A percentile compares a stretch with the other conserved stretches of the same genome.
phyloP scores from a whole-genome alignment of 2,888 invertebrate species.

The Mycogona germanica region DNA sequence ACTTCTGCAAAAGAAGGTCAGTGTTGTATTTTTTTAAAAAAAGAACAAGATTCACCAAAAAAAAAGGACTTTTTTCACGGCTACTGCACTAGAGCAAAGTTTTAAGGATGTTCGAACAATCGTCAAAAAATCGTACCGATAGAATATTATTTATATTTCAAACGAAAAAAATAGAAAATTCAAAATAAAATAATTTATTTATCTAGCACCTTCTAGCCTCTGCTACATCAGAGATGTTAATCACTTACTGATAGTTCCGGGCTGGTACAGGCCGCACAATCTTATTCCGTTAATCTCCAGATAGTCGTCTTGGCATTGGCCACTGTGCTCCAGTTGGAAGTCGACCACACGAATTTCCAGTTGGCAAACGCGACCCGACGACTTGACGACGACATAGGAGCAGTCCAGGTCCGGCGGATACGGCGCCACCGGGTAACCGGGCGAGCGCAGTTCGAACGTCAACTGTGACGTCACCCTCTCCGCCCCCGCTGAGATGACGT shows the following conservation, averaged over 20 bases:
- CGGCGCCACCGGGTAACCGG: neutral
- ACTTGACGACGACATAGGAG: neutral
- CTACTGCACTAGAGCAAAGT: too few relatives aligned
- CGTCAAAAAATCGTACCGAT: too few relatives aligned
- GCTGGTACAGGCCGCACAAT: neutral
- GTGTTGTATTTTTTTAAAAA: too few relatives aligned
- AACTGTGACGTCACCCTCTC: too few relatives aligned
- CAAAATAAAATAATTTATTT: neutral
- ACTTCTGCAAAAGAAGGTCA: neutral
- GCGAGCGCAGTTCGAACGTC: neutral
- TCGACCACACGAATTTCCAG: neutral
- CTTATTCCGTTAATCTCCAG: conserved; percentile 3
- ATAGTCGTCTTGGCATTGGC: neutral
- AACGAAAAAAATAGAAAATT: neutral
- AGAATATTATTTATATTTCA: too few relatives aligned
- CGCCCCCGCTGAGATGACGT: too few relatives aligned
- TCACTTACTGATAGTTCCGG: conserved; percentile 3
- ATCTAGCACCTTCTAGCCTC: too few relatives aligned
- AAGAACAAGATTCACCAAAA: neutral
- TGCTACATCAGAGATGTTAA: too few relatives aligned
- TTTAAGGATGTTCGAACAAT: too few relatives aligned
- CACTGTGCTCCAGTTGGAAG: neutral
- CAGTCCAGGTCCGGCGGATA: neutral
- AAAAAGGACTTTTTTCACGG: too few relatives aligned
- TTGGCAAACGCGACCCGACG: neutral